Evolutionary conservation across 2,113 vertebrate species (phyloP), one percentile per base, ranked within the genome.

Genomic region (Channa argus): DNA sequence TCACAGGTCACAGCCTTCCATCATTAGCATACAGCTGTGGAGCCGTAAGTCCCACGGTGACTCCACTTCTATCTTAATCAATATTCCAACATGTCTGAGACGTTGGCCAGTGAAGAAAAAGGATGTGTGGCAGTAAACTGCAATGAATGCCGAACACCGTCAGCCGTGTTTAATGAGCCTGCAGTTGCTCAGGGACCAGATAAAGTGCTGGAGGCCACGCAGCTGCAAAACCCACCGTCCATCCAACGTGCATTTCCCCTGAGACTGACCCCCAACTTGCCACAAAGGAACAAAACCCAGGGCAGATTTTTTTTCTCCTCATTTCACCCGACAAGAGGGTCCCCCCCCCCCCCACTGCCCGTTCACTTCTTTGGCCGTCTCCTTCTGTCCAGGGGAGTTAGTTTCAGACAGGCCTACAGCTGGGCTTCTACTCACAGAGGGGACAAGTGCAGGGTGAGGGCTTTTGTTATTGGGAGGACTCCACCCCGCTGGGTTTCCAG

Each of bases 11-110:
- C 37, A 56, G 70, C 66, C 81, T 51, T 77, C 61, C 46, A 43
- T 70, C 74, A 82, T 92, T 90, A 87, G 54, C 86, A 89, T 89
- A 85, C 88, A 90, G 86, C 90, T 88, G 90, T 56, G 55, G 45
- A 52, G 24, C 59, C 1, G 65, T 24, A 24, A 64, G 52, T 49
- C 69, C 46, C 70, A 3, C 10, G 44, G 8, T 43, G 71, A 68
- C 63, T 73, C 54, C 45, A 10, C 12, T 5, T 64, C 33, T 66
- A 38, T 56, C 53, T 60, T 76, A 11, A 86, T 89, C 77, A 73
- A 77, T 80, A 87, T 79, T 72, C 51, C 60, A 56, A 69, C 36
- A 24, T 39, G 58, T 81, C 88, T 69, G 75, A 82, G 50, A 36
- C 58, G 56, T 62, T 53, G 79, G 63, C 80, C 63, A 33, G 47